phyloP scores from a whole-genome alignment of 2,113 vertebrate species.

The Elephas maximus region DNA sequence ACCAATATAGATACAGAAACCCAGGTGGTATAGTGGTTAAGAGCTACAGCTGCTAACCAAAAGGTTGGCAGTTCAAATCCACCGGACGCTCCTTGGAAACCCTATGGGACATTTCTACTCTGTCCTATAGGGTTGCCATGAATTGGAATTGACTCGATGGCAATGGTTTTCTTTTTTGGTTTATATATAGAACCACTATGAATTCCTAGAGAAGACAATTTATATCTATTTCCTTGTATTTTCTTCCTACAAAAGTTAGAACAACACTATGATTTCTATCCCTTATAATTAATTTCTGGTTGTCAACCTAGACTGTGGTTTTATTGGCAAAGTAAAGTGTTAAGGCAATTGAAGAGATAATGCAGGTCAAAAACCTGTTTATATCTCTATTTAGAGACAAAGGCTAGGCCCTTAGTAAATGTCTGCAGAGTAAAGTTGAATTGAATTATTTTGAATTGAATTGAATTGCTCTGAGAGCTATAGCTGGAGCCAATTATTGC shows the following conservation, averaged over 20 bases:
- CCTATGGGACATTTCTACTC: no score
- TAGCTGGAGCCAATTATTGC: not conserved
- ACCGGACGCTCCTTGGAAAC: no score
- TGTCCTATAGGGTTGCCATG: no score
- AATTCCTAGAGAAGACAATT: not conserved
- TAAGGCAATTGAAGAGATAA: constrained; percentile 1
- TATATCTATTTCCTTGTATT: not conserved
- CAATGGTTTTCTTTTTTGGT: no score
- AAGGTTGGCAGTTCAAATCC: no score
- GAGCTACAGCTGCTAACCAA: no score
- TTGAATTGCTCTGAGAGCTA: constrained; percentile 53
- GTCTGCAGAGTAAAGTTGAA: constrained; percentile 54
- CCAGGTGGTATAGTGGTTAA: no score
- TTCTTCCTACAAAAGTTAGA: not conserved
- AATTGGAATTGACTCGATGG: no score
- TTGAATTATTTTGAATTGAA: constrained; percentile 62
- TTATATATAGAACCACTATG: not conserved
- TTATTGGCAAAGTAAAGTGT: constrained; percentile 51
- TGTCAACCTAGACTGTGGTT: not conserved
- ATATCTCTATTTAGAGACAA: constrained; percentile 25
- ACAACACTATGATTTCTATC: not conserved
- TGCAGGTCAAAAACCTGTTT: not conserved
- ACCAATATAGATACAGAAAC: not conserved
- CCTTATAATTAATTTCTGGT: constrained; percentile 47
- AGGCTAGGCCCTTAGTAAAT: not conserved